phyloP scores from a whole-genome alignment of 2,113 vertebrate species.

The Columba livia region DNA sequence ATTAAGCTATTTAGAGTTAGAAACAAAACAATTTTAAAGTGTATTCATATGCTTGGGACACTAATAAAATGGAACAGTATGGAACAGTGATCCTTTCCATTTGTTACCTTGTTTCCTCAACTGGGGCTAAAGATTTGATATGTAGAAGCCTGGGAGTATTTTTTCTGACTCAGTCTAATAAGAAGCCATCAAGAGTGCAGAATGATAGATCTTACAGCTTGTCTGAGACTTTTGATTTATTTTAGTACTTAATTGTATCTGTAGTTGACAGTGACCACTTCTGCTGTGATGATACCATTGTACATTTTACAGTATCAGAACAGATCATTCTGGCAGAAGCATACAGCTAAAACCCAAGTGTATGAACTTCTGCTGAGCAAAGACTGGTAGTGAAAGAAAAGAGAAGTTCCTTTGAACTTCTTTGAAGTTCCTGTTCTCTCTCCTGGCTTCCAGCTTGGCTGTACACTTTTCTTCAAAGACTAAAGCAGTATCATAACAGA shows the following conservation, averaged over 20 bases:
- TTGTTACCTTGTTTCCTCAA: background rate
- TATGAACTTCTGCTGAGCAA: background rate
- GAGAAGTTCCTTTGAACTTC: conserved; percentile 39
- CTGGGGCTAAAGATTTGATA: background rate
- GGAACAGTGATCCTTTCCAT: background rate
- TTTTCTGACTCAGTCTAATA: background rate
- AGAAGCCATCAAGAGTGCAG: background rate
- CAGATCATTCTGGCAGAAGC: background rate
- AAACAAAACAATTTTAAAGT: background rate
- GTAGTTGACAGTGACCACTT: background rate
- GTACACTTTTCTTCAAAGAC: conserved; percentile 29
- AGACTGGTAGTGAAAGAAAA: background rate
- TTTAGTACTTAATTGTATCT: background rate
- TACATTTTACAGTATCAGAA: background rate
- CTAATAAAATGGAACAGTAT: background rate
- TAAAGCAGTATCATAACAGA: conserved; percentile 22
- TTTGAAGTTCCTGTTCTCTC: conserved; percentile 33
- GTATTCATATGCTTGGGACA: background rate
- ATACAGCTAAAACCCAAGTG: background rate
- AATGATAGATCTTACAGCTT: background rate
- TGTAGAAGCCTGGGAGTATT: background rate
- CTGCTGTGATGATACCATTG: background rate
- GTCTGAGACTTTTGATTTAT: background rate
- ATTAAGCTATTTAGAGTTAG: background rate
- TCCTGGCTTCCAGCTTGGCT: conserved; percentile 32